Evolutionary conservation across 2,797 vertebrate genomes (phyloP).

Genomic region (Schizothorax lantsangensis): DNA sequence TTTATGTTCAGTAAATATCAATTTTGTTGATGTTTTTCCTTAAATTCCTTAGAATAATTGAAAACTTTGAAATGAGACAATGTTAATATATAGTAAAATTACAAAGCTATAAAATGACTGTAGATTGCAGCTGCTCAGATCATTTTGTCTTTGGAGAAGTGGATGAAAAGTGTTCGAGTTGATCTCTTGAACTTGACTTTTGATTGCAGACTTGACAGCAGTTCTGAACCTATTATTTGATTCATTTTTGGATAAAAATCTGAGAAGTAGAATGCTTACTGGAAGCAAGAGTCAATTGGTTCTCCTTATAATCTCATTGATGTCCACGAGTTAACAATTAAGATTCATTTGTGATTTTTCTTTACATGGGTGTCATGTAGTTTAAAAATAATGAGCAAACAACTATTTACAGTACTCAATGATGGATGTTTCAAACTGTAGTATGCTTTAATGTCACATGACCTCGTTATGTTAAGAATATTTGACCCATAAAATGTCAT

Average conservation of each 20-base stretch:
- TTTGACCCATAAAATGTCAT: background rate
- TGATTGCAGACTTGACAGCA: background rate
- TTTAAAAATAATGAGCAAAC: background rate
- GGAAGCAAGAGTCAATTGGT: background rate
- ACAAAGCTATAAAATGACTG: background rate
- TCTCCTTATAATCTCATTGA: background rate
- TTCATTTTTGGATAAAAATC: background rate
- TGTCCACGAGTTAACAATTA: background rate
- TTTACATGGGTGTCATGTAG: background rate
- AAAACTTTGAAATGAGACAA: background rate
- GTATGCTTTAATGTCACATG: too few species aligned
- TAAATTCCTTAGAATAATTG: background rate
- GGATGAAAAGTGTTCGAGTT: background rate
- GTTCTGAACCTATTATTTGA: background rate
- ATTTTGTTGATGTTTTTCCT: background rate
- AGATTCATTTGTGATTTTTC: background rate
- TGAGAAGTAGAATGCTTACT: background rate
- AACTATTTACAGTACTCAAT: background rate
- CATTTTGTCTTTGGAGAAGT: background rate
- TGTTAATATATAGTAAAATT: background rate
- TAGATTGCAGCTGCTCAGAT: background rate
- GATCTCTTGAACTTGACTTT: background rate
- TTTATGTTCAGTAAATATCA: background rate
- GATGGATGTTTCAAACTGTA: background rate
- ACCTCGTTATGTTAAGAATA: background rate